These are phyloP conservation scores for Oasisia sp. DNA, from an alignment of 2,888 invertebrate species.

Conservation along the genomic window DNA sequence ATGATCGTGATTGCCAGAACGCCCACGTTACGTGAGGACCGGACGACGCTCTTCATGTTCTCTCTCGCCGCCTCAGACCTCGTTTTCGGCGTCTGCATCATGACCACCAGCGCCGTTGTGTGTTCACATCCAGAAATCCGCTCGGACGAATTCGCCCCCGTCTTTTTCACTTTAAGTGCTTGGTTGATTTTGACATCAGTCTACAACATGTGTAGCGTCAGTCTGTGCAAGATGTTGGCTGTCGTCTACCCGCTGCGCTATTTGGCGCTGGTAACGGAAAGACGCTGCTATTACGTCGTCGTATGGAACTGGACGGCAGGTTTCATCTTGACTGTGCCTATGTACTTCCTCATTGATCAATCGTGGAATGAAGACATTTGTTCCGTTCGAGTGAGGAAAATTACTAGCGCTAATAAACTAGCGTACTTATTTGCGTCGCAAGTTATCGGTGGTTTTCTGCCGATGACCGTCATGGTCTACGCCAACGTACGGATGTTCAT, in stretches of 20 bases:
- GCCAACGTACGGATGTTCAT: background rate
- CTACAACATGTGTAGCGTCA: conserved; percentile 6
- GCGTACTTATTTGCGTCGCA: background rate
- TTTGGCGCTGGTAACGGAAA: background rate
- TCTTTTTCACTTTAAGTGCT: background rate
- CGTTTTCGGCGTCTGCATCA: background rate
- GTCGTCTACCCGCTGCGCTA: background rate
- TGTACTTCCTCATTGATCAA: background rate
- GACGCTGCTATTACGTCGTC: background rate
- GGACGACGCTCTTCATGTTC: background rate
- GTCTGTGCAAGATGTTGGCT: background rate
- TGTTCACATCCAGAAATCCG: background rate
- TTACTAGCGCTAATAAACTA: background rate
- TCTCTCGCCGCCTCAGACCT: conserved; percentile 11
- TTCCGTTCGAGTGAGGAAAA: background rate
- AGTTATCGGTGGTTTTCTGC: background rate
- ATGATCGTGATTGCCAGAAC: background rate
- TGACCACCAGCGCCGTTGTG: background rate
- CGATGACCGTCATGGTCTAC: background rate
- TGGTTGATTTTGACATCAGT: background rate
- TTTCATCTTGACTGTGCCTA: background rate
- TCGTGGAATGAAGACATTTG: background rate
- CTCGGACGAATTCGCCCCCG: background rate
- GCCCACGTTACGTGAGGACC: background rate
- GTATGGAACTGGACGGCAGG: background rate